Evolutionary conservation across 2,888 invertebrate genomes (phyloP), one percentile per base, ranked within the genome.

Genomic region (Macroteleia sp.): DNA sequence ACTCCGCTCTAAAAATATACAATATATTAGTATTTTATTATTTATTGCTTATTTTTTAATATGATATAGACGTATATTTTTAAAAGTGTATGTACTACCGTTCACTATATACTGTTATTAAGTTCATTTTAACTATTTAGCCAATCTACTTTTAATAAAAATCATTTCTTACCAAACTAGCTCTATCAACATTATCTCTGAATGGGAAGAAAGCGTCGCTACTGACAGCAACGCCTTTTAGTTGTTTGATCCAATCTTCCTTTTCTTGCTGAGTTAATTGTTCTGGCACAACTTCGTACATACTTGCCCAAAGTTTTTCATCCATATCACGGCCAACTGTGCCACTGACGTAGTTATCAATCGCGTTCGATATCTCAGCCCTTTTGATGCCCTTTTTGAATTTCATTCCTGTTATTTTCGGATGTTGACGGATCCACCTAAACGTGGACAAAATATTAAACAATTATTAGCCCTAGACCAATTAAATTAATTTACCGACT

Each of bases 161-260:
- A 20, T 25, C 14, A 19, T 30, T 71, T 56, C 28, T 88, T 88
- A 98, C 98, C 95, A 97, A 94, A 82, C 94, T 93, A 46, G 98
- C 98, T 80, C 98, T 93, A 90, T 99, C 99, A 64, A 99, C 96
- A 88, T 98, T 99, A 89, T 99, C 99, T 82, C 98, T 94, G 94
- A 99, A 99, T 22, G 99, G 99, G 93, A 99, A 99, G 93, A 99
- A 99, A 0, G 99, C 99, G 92, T 99, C 99, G 0, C 99, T 99
- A 12, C 97, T 97, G 20, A 81, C 39, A 2, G 97, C 96, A 25
- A 97, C 97, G 20, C 95, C 95, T 77, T 93, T 94, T 86, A 98
- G 92, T 90, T 94, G 92, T 62, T 92, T 92, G 19, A 95, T 87
- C 97, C 97, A 97, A 2, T 93, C 93, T 0, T 92, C 90, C 71